phyloP scores from a whole-genome alignment of 2,888 invertebrate genomes.

The Cactoblastis cactorum region DNA sequence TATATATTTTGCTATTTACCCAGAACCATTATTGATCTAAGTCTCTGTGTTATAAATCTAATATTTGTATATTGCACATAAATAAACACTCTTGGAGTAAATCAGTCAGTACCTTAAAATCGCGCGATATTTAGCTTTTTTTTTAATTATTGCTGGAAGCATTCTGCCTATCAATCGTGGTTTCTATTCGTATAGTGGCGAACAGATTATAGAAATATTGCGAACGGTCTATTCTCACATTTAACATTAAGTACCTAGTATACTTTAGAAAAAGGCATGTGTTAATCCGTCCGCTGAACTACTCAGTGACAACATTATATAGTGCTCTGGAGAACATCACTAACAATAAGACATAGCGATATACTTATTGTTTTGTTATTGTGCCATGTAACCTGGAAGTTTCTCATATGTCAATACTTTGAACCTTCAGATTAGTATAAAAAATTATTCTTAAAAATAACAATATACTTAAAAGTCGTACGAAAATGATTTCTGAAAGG shows the following conservation, averaged over 20 bases:
- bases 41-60: background rate
- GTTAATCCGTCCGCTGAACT: conserved; percentile 11
- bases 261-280: background rate
- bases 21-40: conserved; percentile 4
- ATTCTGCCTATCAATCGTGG: background rate
- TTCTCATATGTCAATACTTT: background rate
- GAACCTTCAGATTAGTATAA: background rate
- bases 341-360: background rate
- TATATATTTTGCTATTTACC: background rate
- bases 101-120: background rate
- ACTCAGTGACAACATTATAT: background rate
- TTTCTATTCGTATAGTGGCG: background rate
- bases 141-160: background rate
- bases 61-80: conserved; percentile 1
- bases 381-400: background rate
- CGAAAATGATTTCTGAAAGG: too few relatives aligned
- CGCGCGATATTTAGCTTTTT: background rate
- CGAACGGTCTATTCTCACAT: background rate
- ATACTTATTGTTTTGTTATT: background rate
- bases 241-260: too few relatives aligned
- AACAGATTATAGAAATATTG: conserved; percentile 5
- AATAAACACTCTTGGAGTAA: background rate
- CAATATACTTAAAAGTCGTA: background rate
- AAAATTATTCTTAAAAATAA: background rate
- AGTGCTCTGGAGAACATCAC: background rate